A percentile compares a stretch with the other conserved stretches of the same genome.
Evolutionary conservation across 2,797 vertebrate genomes (phyloP).

Genomic region (Odontamblyopus rebecca): DNA sequence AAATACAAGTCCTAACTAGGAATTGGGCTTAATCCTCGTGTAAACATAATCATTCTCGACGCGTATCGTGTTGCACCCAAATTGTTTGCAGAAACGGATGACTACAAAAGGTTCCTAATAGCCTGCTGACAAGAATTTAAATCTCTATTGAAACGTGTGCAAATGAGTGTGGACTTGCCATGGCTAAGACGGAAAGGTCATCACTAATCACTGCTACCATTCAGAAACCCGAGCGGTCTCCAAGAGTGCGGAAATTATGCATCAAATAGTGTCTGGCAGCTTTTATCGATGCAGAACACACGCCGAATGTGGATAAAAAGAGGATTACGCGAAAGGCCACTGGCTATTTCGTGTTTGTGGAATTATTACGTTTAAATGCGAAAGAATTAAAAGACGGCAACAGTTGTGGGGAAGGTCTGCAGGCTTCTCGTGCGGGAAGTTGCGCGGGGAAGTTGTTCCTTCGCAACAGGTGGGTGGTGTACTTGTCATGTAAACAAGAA

Average conservation of each 20-base stretch:
- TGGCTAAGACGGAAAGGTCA: conserved; percentile 48
- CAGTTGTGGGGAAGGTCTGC: conserved; percentile 1
- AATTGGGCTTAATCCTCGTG: conserved; percentile 9
- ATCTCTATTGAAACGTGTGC: conserved; percentile 6
- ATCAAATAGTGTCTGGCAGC: conserved; percentile 26
- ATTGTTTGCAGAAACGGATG: conserved; percentile 25
- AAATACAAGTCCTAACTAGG: not conserved
- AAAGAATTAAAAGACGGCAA: not conserved
- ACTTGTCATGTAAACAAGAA: conserved; percentile 28
- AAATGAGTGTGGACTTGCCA: conserved; percentile 8
- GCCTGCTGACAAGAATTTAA: conserved; percentile 26
- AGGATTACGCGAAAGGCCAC: conserved; percentile 41
- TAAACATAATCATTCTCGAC: conserved; percentile 7
- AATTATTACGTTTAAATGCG: conserved; percentile 13
- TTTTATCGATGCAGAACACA: conserved; percentile 33
- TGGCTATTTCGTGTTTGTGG: conserved; percentile 13
- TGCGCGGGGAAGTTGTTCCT: conserved; percentile 13
- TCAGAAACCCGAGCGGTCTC: conserved; percentile 37
- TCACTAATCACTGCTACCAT: conserved; percentile 40
- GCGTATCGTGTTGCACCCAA: conserved; percentile 31
- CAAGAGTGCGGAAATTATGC: conserved; percentile 33
- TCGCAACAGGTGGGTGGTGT: conserved; percentile 34
- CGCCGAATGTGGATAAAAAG: conserved; percentile 47
- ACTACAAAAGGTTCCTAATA: conserved; percentile 15
- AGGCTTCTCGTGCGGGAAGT: conserved; percentile 17